phyloP scores from a whole-genome alignment of 2,888 invertebrate genomes.

The Papilio protenor region DNA sequence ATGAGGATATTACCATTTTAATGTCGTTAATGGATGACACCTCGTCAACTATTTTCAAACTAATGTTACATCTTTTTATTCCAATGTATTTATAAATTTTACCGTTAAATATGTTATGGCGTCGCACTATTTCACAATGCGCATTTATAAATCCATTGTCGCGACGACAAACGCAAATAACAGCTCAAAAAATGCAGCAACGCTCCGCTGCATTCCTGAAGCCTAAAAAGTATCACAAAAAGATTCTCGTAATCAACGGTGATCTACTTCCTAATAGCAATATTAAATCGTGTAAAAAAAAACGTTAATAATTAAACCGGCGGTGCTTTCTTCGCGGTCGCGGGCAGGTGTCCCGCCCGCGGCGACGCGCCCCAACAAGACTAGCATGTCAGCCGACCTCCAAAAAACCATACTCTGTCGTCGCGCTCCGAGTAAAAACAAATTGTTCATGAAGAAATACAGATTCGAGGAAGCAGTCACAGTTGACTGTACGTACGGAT shows the following conservation, averaged over 20 bases:
- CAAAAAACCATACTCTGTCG: constrained; percentile 63
- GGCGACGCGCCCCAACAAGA: constrained; percentile 64
- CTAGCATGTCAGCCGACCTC: constrained; percentile 53
- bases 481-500: constrained; percentile 79
- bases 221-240: constrained; percentile 76
- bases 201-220: constrained; percentile 64
- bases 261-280: constrained; percentile 80
- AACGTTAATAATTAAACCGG: constrained; percentile 78
- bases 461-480: constrained; percentile 82
- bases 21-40: constrained; percentile 28
- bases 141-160: constrained; percentile 64
- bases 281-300: constrained; percentile 77
- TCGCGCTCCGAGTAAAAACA: constrained; percentile 78
- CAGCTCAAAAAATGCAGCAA: constrained; percentile 62
- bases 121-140: constrained; percentile 57
- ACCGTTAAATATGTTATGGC: constrained; percentile 3
- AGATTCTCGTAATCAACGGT: constrained; percentile 78
- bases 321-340: constrained; percentile 68
- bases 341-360: constrained; percentile 63
- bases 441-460: constrained; percentile 80
- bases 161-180: constrained; percentile 63
- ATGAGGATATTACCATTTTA: constrained; percentile 58
- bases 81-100: constrained; percentile 12
- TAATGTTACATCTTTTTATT: constrained; percentile 19
- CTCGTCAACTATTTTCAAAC: constrained; percentile 8